Base-by-base conservation (phyloP, 2,888 invertebrate genomes). In the Octodonta nipae region DNA sequence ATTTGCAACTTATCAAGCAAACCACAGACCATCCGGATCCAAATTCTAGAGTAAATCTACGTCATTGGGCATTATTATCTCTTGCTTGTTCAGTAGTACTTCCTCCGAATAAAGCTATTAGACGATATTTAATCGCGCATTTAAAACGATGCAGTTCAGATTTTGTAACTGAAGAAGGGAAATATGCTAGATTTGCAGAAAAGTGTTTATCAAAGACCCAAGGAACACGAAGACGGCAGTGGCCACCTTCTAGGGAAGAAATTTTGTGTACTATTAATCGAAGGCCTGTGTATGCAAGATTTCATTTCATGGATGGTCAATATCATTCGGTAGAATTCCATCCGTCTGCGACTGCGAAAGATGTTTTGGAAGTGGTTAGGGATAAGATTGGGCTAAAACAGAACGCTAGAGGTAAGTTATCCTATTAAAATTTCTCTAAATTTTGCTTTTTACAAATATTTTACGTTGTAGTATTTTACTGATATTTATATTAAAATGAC, bases 281-380 rank as follows among this genome's bases (percentile, higher is more conserved):
- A 28, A 69, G 91, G 29, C 87, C 87, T 1, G 81, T 92, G 45
- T 89, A 91, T 57, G 86, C 89, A 3, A 74, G 88, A 28, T 87
- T 93, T 53, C 75, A 88, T 58, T 78, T 93, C 51, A 79, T 92
- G 73, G 92, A 92, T 58, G 91, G 91, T 1, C 89, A 91, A 54
- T 91, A 89, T 56, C 86, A 92, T 60, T 86, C 89, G 0, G 78
- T 93, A 1, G 92, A 92, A 63, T 93, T 93, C 64, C 88, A 92
- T 54, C 88, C 92, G 0, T 88, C 88, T 15, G 86, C 91, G 28
- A 88, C 89, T 0, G 84, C 89, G 3, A 76, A 78, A 49, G 89
- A 92, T 54, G 83, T 92, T 2, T 78, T 91, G 56, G 77, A 82
- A 52, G 78, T 84, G 54, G 79, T 93, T 26, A 74, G 87, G 45